These are phyloP conservation scores for Callaeas wilsoni DNA, from an alignment of 2,113 vertebrate species.

Conservation along the genomic window DNA sequence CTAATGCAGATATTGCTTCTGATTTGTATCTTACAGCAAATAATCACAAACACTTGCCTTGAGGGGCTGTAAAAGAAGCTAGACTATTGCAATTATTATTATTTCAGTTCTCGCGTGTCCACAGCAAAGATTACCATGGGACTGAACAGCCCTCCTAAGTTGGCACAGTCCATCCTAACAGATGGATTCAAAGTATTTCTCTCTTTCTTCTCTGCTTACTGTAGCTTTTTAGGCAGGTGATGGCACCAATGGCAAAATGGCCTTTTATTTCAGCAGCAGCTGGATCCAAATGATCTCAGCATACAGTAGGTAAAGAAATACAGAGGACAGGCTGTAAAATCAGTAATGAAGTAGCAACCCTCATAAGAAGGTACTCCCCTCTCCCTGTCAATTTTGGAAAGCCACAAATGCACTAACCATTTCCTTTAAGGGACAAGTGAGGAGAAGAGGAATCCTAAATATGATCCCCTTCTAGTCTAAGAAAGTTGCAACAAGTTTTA, in stretches of 20 bases:
- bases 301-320: not conserved
- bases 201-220: not conserved
- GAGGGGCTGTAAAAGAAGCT: not conserved
- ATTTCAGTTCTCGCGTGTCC: not conserved
- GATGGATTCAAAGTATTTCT: not conserved
- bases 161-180: not conserved
- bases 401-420: not conserved
- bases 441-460: not conserved
- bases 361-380: not conserved
- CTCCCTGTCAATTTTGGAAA: not conserved
- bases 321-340: not conserved
- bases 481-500: not conserved
- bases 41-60: not conserved
- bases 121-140: not conserved
- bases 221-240: not conserved
- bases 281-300: not conserved
- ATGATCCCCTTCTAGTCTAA: not conserved
- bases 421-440: not conserved
- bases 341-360: not conserved
- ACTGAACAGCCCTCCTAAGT: fast-evolving
- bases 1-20: not conserved
- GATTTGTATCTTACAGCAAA: not conserved
- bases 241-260: not conserved
- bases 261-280: not conserved
- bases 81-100: not conserved